Evolutionary conservation across 2,888 invertebrate genomes (phyloP).

Genomic region (Ophion ventricosus): DNA sequence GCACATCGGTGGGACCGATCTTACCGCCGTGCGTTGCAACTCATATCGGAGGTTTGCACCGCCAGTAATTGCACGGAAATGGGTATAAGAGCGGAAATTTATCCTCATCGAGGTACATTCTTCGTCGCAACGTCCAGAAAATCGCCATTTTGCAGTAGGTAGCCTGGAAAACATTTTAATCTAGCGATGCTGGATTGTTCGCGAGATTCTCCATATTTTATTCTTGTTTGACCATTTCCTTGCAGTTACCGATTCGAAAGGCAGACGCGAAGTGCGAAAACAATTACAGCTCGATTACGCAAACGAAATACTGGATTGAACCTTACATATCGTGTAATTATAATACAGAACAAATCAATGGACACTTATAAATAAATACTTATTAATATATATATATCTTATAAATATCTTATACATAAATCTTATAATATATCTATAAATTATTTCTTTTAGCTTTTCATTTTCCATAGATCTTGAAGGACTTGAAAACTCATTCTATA

Average conservation of each 20-base stretch:
- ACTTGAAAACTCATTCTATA: neutral
- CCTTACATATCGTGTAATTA: neutral
- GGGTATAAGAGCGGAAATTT: conserved; percentile 84
- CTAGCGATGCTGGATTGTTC: no score
- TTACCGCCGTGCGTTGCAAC: conserved; percentile 83
- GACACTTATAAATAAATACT: neutral
- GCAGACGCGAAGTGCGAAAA: conserved; percentile 58
- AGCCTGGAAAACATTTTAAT: conserved; percentile 5
- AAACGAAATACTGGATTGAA: conserved; percentile 50
- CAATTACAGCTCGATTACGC: conserved; percentile 67
- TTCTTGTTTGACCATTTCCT: conserved; percentile 20
- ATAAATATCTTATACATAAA: no score
- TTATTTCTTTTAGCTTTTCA: no score
- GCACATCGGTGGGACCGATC: conserved; percentile 85
- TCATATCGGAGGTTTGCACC: conserved; percentile 82
- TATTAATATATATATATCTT: neutral
- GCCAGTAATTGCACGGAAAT: conserved; percentile 84
- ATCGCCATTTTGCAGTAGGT: conserved; percentile 85
- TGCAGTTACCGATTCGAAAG: conserved; percentile 67
- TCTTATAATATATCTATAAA: no score
- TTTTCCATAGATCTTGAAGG: neutral
- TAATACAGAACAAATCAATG: neutral
- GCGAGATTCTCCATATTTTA: neutral
- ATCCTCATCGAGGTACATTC: conserved; percentile 84
- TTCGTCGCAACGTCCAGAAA: conserved; percentile 85